phyloP scores from a whole-genome alignment of 2,797 vertebrate genomes.

The Helicolenus hilgendorfi region DNA sequence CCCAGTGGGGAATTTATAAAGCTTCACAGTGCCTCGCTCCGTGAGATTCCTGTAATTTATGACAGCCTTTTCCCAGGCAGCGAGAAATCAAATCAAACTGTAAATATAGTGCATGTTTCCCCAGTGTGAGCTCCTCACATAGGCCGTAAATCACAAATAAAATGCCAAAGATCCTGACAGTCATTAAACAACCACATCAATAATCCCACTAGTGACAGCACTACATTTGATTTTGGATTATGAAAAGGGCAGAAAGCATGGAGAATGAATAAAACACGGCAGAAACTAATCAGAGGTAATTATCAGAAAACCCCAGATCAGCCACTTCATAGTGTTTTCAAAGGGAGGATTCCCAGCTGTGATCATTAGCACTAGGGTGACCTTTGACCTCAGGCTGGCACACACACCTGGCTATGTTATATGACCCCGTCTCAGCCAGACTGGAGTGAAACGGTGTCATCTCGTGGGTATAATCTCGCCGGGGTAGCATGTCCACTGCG shows the following conservation, averaged over 20 bases:
- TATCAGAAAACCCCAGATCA: constrained; percentile 17
- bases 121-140: constrained; percentile 70
- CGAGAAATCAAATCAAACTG: constrained; percentile 85
- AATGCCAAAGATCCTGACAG: constrained; percentile 73
- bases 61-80: constrained; percentile 76
- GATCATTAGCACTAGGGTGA: constrained; percentile 60
- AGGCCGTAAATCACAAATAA: constrained; percentile 73
- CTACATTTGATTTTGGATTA: constrained; percentile 79
- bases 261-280: constrained; percentile 65
- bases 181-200: constrained; percentile 84
- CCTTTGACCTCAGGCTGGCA: constrained; percentile 63
- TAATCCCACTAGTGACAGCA: constrained; percentile 78
- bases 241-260: constrained; percentile 66
- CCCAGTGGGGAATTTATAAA: constrained; percentile 71
- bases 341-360: constrained; percentile 8
- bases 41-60: constrained; percentile 82
- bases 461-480: constrained; percentile 44
- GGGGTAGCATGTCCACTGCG: constrained; percentile 55
- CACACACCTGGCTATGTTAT: constrained; percentile 73
- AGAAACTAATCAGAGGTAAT: constrained; percentile 52
- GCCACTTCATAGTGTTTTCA: constrained; percentile 15
- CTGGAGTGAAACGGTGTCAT: constrained; percentile 45
- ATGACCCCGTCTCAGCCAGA: constrained; percentile 54
- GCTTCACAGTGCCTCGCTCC: constrained; percentile 65
- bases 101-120: constrained; percentile 83